Conservation (phyloP, 2,888 invertebrate species). For the Oligia latruncula region DNA sequence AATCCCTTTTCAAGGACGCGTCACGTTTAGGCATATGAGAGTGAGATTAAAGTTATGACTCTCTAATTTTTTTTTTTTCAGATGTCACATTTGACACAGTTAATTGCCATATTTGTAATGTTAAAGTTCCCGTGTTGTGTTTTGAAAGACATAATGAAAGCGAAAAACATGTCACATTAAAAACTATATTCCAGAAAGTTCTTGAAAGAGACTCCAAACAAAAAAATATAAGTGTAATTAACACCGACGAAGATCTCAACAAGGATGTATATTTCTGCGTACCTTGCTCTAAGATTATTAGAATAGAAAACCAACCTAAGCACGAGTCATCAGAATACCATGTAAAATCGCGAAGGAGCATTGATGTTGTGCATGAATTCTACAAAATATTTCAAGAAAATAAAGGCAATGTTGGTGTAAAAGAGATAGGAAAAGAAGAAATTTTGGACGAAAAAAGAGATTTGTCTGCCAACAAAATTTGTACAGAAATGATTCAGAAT, state of each 20-base stretch:
- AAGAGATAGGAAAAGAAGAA: too few relatives aligned
- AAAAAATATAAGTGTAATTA: constrained; percentile 27
- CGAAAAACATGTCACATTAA: constrained; percentile 65
- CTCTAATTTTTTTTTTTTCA: constrained; percentile 25
- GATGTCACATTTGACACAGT: constrained; percentile 50
- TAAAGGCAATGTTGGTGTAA: too few relatives aligned
- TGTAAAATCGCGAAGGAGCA: constrained; percentile 2
- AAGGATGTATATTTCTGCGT: constrained; percentile 27
- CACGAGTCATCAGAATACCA: constrained; percentile 45
- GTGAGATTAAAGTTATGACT: too few relatives aligned
- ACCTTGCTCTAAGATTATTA: constrained; percentile 41
- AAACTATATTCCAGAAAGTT: constrained; percentile 65
- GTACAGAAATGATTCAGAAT: not conserved
- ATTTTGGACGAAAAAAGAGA: not conserved
- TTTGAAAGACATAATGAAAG: constrained; percentile 65
- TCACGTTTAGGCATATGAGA: too few relatives aligned
- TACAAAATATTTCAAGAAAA: constrained; percentile 21
- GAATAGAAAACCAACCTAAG: constrained; percentile 19
- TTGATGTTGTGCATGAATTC: constrained; percentile 20
- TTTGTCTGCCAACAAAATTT: too few relatives aligned
- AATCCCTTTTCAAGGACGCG: not conserved
- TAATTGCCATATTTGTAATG: constrained; percentile 71
- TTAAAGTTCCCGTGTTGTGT: constrained; percentile 67
- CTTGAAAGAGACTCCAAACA: constrained; percentile 65
- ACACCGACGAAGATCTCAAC: not conserved